A percentile compares a stretch with the other conserved stretches of the same genome.
Conservation (phyloP, 2,113 vertebrate genomes). For the Regulus satrapa region DNA sequence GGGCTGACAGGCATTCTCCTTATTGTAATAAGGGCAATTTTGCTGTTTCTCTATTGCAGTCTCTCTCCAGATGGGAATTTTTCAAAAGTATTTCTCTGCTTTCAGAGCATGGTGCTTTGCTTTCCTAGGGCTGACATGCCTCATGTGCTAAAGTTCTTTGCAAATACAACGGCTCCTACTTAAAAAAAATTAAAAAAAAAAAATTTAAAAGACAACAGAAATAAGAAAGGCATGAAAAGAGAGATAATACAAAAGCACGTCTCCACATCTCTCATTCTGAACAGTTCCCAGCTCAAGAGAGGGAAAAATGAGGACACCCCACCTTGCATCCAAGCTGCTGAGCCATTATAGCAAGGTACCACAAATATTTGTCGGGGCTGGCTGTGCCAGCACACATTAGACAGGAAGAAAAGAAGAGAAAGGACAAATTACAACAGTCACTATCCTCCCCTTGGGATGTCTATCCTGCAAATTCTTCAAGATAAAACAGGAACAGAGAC, state of each 20-base stretch:
- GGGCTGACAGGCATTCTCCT: background rate
- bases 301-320: background rate
- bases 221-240: background rate
- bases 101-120: background rate
- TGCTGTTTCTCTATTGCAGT: background rate
- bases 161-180: background rate
- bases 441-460: background rate
- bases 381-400: background rate
- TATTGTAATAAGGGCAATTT: background rate
- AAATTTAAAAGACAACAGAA: background rate
- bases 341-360: rapidly evolving
- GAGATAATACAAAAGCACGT: background rate
- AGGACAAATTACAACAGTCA: background rate
- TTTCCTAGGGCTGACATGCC: background rate
- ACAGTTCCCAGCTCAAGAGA: background rate
- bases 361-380: rapidly evolving
- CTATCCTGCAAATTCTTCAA: background rate
- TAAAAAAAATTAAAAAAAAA: background rate
- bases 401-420: background rate
- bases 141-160: background rate
- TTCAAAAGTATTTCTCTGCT: background rate
- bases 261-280: background rate
- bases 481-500: background rate
- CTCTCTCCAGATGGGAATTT: background rate
- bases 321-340: background rate